Evolutionary conservation across 2,888 invertebrate species (phyloP).

Genomic region (Trissolcus brochymenae): DNA sequence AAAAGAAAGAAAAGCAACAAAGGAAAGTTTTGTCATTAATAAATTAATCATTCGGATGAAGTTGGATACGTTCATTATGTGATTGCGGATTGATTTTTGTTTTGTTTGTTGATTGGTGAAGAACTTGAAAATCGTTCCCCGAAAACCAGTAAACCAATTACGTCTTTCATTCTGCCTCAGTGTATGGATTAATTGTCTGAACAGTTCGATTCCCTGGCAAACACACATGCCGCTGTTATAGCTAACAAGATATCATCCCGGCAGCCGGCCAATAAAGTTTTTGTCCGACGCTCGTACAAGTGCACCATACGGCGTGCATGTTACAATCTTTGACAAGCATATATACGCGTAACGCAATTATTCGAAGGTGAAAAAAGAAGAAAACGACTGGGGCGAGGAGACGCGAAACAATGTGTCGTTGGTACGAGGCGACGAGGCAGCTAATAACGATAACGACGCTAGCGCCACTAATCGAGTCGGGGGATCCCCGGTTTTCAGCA

Average conservation of each 20-base stretch:
- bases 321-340: conserved; percentile 39
- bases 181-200: background rate
- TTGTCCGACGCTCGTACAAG: conserved; percentile 13
- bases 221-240: conserved; percentile 2
- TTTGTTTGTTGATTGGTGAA: too few species aligned
- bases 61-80: too few species aligned
- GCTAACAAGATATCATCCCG: conserved; percentile 23
- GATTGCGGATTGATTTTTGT: too few species aligned
- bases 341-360: conserved; percentile 43
- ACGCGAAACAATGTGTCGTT: conserved; percentile 24
- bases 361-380: conserved; percentile 20
- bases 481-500: conserved; percentile 68
- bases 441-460: conserved; percentile 71
- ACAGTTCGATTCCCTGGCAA: conserved; percentile 18
- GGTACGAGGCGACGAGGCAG: conserved; percentile 64
- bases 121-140: too few species aligned
- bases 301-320: conserved; percentile 31
- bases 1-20: background rate
- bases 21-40: too few species aligned
- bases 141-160: background rate
- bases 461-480: conserved; percentile 70
- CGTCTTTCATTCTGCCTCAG: background rate
- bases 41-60: too few species aligned
- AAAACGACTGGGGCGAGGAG: background rate
- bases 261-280: conserved; percentile 19